phyloP scores from a whole-genome alignment of 1,140 invertebrate species.

The Bombyx mori region ASM3026992v2 NC_085117.1:11943501-11944000 shows the following conservation, averaged over 20 bases:
- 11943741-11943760: slow-evolving; percentile 75
- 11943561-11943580: too few species aligned
- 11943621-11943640: too few species aligned
- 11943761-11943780: slow-evolving; percentile 77
- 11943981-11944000: not conserved
- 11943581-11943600: too few species aligned
- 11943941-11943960: not conserved
- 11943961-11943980: too few species aligned
- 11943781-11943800: slow-evolving; percentile 73
- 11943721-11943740: slow-evolving; percentile 72
- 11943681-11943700: slow-evolving; percentile 14
- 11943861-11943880: slow-evolving; percentile 69
- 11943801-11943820: slow-evolving; percentile 50
- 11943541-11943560: too few species aligned
- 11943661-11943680: too few species aligned
- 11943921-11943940: slow-evolving; percentile 59
- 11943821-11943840: slow-evolving; percentile 76
- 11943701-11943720: slow-evolving; percentile 83
- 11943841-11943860: slow-evolving; percentile 74
- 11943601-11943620: too few species aligned
- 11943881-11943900: slow-evolving; percentile 64
- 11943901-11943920: slow-evolving; percentile 64
- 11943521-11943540: too few species aligned
- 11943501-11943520: too few species aligned
- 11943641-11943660: too few species aligned